Evolutionary conservation across 64 coral and sea anemone species (phyloP).

Genomic region (Porites australiensis): DNA sequence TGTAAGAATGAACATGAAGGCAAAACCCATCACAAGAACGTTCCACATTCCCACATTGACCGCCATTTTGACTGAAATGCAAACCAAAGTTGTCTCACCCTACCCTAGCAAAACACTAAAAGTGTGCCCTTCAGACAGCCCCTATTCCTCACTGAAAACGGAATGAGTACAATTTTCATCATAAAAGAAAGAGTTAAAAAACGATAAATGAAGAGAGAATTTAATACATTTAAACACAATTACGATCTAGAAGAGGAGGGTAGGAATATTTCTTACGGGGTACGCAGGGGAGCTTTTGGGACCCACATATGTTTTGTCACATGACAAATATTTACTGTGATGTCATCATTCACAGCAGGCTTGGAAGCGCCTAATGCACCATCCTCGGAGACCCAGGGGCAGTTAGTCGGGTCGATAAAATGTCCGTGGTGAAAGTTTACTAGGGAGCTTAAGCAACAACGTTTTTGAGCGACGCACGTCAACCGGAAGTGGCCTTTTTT

Average conservation of each 20-base stretch:
- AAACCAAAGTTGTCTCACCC: not conserved
- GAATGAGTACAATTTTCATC: not conserved
- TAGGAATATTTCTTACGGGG: not conserved
- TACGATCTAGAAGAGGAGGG: too few species aligned
- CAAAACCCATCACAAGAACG: constrained; percentile 85
- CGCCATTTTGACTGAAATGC: constrained; percentile 75
- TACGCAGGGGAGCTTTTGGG: not conserved
- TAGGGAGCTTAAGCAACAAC: too few species aligned
- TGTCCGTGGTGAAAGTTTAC: too few species aligned
- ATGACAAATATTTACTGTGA: constrained; percentile 33
- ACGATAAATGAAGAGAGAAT: too few species aligned
- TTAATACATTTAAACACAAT: too few species aligned
- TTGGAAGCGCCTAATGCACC: too few species aligned
- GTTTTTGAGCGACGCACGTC: too few species aligned
- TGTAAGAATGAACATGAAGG: constrained; percentile 99
- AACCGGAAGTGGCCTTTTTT: too few species aligned
- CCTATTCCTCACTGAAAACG: too few species aligned
- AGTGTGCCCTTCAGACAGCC: too few species aligned
- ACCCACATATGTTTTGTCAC: not conserved
- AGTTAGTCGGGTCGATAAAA: too few species aligned
- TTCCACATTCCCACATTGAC: constrained; percentile 86
- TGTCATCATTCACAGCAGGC: not conserved
- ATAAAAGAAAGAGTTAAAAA: not conserved
- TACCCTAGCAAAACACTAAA: not conserved
- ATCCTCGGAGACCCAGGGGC: too few species aligned